A percentile compares a stretch with the other conserved stretches of the same genome.
phyloP scores from a whole-genome alignment of 2,113 vertebrate genomes.

The Laticauda colubrina region DNA sequence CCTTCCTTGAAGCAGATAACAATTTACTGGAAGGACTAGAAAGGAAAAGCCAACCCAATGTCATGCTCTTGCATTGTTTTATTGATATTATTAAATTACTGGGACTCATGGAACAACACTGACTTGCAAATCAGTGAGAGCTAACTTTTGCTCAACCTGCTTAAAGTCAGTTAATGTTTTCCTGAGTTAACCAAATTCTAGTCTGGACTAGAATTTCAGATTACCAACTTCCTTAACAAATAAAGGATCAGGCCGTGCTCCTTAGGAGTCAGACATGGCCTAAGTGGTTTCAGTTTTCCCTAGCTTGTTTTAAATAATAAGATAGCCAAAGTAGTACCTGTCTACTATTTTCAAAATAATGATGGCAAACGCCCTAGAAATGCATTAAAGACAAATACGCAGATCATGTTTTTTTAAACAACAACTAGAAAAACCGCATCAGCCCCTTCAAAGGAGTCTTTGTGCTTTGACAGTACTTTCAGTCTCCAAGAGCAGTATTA shows the following conservation, averaged over 20 bases:
- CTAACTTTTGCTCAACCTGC: not conserved
- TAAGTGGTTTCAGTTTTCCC: not conserved
- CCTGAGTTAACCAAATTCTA: not conserved
- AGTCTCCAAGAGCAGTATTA: constrained; percentile 3
- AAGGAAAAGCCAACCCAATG: not conserved
- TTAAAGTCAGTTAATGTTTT: not conserved
- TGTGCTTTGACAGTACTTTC: constrained; percentile 15
- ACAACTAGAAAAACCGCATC: constrained; percentile 15
- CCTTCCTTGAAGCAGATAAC: not conserved
- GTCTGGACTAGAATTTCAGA: not conserved
- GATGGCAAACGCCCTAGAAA: not conserved
- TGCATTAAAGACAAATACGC: not conserved
- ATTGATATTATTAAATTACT: not conserved
- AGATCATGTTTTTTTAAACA: constrained; percentile 18
- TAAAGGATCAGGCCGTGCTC: not conserved
- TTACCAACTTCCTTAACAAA: not conserved
- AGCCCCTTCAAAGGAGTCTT: constrained; percentile 10
- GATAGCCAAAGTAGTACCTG: not conserved
- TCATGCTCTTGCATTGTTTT: not conserved
- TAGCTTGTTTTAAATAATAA: not conserved
- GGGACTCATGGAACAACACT: not conserved
- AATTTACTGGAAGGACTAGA: not conserved
- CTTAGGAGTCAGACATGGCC: not conserved
- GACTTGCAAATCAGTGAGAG: not conserved
- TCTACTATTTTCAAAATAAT: not conserved